Evolutionary conservation across 2,888 invertebrate genomes (phyloP).

Genomic region (Drosophila leonis): DNA sequence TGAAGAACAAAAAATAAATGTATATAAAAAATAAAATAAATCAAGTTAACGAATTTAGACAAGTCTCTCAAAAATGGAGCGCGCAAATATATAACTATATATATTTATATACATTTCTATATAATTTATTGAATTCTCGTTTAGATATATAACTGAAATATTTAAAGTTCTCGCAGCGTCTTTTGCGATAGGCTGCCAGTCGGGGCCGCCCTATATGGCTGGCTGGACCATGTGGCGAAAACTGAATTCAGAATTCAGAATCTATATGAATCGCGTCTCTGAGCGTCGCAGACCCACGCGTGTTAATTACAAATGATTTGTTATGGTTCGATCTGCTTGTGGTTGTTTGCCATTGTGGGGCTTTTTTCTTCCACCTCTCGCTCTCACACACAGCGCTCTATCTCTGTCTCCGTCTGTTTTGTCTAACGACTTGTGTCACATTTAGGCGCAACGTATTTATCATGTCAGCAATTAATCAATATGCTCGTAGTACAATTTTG

Average conservation of each 20-base stretch:
- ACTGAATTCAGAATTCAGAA: slow-evolving; percentile 16
- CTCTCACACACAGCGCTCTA: slow-evolving; percentile 4
- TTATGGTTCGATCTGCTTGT: slow-evolving; percentile 66
- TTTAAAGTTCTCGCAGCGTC: slow-evolving; percentile 36
- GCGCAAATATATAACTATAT: slow-evolving; percentile 32
- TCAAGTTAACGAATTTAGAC: slow-evolving; percentile 54
- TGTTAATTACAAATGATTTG: slow-evolving; percentile 81
- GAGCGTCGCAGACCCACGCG: slow-evolving; percentile 69
- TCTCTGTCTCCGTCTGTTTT: slow-evolving; percentile 20
- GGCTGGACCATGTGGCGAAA: slow-evolving; percentile 70
- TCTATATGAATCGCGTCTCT: slow-evolving; percentile 27
- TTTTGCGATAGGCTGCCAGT: slow-evolving; percentile 52
- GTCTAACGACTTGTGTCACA: slow-evolving; percentile 67
- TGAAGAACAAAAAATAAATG: slow-evolving; percentile 20
- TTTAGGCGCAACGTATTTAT: slow-evolving; percentile 77
- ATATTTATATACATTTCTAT: slow-evolving; percentile 5
- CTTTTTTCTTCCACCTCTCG: slow-evolving; percentile 43
- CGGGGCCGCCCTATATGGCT: slow-evolving; percentile 55
- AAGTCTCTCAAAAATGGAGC: slow-evolving; percentile 58
- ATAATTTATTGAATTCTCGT: slow-evolving; percentile 19
- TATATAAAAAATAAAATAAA: slow-evolving; percentile 46
- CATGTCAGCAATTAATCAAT: slow-evolving; percentile 80
- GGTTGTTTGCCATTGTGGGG: slow-evolving; percentile 71
- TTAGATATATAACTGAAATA: slow-evolving; percentile 27
- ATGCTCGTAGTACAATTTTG: slow-evolving; percentile 49